Evolutionary conservation across 2,888 invertebrate genomes (phyloP), one percentile per base, ranked within the genome.

Genomic region (Sthenelais limicola): DNA sequence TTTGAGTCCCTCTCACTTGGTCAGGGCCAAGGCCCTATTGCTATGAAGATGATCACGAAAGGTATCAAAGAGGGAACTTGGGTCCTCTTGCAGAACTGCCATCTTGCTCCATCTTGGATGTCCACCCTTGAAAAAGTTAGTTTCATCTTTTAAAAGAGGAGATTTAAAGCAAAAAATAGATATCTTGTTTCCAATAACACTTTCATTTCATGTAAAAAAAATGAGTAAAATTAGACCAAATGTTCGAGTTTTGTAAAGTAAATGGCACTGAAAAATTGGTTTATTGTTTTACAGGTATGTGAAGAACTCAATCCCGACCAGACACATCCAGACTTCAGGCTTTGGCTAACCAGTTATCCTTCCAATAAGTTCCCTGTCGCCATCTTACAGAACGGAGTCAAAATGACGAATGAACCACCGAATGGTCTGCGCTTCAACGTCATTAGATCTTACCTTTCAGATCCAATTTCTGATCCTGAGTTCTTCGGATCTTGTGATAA

Each of bases 391-490:
- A 88, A 88, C 78, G 88, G 88, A 33, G 87, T 89, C 48, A 89
- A 89, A 80, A 87, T 89, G 87, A 89, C 89, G 48, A 89, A 89
- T 77, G 89, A 89, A 75, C 88, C 88, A 2, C 88, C 88, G 0
- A 88, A 88, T 74, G 88, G 88, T 35, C 81, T 89, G 18, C 83
- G 88, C 62, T 88, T 88, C 76, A 89, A 89, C 79, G 82, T 89
- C 69, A 73, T 87, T 52, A 80, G 88, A 58, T 89, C 89, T 0
- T 95, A 93, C 88, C 88, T 93, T 68, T 94, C 89, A 83, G 96
- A 97, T 88, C 97, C 97, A 0, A 93, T 97, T 75, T 93, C 92
- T 75, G 94, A 96, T 86, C 89, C 91, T 0, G 95, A 96, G 82
- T 97, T 96, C 92, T 96, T 94, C 74, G 81, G 79, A 33, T 82